A percentile compares a stretch with the other conserved stretches of the same genome.
Evolutionary conservation across 2,888 invertebrate species (phyloP).

Genomic region (Panzeria rudis): DNA sequence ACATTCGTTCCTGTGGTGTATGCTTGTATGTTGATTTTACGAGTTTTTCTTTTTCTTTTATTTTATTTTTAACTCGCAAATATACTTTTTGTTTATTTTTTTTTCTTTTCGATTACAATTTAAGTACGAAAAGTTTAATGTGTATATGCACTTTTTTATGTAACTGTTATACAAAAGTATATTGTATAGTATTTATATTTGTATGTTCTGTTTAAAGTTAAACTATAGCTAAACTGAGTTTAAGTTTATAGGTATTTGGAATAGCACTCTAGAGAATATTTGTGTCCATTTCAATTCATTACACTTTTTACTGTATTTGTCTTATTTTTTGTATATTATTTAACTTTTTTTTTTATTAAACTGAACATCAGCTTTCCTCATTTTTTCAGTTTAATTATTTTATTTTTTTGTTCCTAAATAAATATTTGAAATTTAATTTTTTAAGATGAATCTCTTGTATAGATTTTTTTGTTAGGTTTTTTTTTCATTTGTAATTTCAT

Average conservation of each 20-base stretch:
- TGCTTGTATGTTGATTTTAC: conserved; percentile 24
- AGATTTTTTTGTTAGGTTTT: conserved; percentile 9
- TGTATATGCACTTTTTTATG: conserved; percentile 36
- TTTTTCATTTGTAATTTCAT: conserved; percentile 41
- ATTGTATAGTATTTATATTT: neutral
- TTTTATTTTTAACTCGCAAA: conserved; percentile 26
- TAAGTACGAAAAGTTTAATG: conserved; percentile 30
- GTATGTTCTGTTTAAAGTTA: conserved; percentile 14
- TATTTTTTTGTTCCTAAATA: conserved; percentile 23
- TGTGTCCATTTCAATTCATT: conserved; percentile 70
- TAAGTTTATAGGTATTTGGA: conserved; percentile 49
- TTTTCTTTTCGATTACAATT: conserved; percentile 30
- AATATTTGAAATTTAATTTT: conserved; percentile 52
- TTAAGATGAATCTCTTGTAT: conserved; percentile 40
- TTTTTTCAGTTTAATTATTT: conserved; percentile 13
- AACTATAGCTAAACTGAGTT: conserved; percentile 47
- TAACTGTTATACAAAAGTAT: conserved; percentile 7
- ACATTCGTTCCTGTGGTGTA: neutral
- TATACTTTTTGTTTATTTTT: conserved; percentile 30
- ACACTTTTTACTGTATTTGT: conserved; percentile 50
- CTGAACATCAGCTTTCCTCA: conserved; percentile 62
- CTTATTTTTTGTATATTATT: conserved; percentile 11
- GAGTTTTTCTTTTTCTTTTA: conserved; percentile 41
- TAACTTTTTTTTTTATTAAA: neutral
- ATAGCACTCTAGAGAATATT: conserved; percentile 62